phyloP scores from a whole-genome alignment of 2,888 invertebrate species.

The Drosophila conformis region DNA sequence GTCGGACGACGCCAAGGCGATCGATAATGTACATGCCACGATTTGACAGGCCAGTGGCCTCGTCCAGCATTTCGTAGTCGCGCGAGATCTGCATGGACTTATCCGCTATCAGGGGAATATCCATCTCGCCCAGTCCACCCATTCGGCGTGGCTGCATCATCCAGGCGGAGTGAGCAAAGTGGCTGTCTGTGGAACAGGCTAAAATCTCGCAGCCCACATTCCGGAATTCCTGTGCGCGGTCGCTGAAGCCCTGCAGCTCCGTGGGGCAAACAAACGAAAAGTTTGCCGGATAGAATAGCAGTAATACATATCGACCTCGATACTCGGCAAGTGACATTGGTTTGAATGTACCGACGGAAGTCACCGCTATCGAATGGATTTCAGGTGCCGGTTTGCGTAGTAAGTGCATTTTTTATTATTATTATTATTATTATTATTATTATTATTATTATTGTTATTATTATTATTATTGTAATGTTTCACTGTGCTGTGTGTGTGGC shows the following conservation, averaged over 20 bases:
- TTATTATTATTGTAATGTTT: neutral
- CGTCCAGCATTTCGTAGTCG: slow-evolving; percentile 95
- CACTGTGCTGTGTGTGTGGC: neutral
- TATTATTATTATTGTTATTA: neutral
- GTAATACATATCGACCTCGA: slow-evolving; percentile 93
- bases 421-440: neutral
- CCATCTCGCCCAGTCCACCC: slow-evolving; percentile 96
- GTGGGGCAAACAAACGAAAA: slow-evolving; percentile 95
- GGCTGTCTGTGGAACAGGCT: slow-evolving; percentile 97
- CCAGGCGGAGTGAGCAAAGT: slow-evolving; percentile 98
- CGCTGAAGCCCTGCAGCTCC: slow-evolving; percentile 98
- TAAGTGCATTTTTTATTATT: slow-evolving; percentile 35
- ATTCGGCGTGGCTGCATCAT: slow-evolving; percentile 95
- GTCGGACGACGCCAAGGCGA: slow-evolving; percentile 92
- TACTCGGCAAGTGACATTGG: slow-evolving; percentile 88
- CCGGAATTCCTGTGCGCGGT: slow-evolving; percentile 92
- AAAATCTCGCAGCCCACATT: slow-evolving; percentile 93
- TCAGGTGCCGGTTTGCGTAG: slow-evolving; percentile 56
- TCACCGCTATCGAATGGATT: slow-evolving; percentile 48
- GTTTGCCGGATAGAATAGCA: slow-evolving; percentile 95
- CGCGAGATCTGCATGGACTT: slow-evolving; percentile 93
- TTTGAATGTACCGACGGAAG: slow-evolving; percentile 9
- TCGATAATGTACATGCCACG: slow-evolving; percentile 98
- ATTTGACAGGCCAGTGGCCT: slow-evolving; percentile 95
- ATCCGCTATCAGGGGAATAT: slow-evolving; percentile 96